A percentile compares a stretch with the other conserved stretches of the same genome.
phyloP scores from a whole-genome alignment of 2,888 invertebrate genomes.

The Pseudococcus viburni region DNA sequence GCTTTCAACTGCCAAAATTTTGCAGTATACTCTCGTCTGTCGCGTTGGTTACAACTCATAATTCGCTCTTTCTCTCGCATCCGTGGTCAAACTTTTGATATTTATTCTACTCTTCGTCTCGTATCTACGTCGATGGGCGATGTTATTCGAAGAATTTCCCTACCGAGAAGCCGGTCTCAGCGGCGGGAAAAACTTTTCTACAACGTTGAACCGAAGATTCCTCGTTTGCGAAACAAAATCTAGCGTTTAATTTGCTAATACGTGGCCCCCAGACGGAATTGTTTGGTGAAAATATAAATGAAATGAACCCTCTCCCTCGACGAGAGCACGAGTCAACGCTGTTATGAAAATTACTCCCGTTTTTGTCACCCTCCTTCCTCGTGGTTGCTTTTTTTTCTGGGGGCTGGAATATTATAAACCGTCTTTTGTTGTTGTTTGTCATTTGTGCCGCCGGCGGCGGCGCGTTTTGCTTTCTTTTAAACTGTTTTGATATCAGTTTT shows the following conservation, averaged over 20 bases:
- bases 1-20: constrained; percentile 55
- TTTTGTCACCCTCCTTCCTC: background rate
- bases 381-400: background rate
- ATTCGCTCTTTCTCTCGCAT: constrained; percentile 10
- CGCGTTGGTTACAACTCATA: constrained; percentile 42
- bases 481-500: background rate
- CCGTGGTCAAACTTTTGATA: constrained; percentile 26
- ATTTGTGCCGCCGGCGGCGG: background rate
- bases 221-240: constrained; percentile 25
- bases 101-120: background rate
- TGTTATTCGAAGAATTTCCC: constrained; percentile 30
- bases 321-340: background rate
- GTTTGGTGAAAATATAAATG: background rate
- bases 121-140: background rate
- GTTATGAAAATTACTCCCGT: background rate
- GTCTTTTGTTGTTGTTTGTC: background rate
- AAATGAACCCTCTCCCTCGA: background rate
- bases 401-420: background rate
- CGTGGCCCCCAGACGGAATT: background rate
- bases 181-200: background rate
- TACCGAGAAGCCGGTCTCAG: background rate
- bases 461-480: background rate
- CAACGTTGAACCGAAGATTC: background rate
- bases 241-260: constrained; percentile 24
- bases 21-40: constrained; percentile 1